These are phyloP conservation scores for Emydura subglobosa DNA, from an alignment of 2,113 vertebrate species.

Conservation along the genomic window DNA sequence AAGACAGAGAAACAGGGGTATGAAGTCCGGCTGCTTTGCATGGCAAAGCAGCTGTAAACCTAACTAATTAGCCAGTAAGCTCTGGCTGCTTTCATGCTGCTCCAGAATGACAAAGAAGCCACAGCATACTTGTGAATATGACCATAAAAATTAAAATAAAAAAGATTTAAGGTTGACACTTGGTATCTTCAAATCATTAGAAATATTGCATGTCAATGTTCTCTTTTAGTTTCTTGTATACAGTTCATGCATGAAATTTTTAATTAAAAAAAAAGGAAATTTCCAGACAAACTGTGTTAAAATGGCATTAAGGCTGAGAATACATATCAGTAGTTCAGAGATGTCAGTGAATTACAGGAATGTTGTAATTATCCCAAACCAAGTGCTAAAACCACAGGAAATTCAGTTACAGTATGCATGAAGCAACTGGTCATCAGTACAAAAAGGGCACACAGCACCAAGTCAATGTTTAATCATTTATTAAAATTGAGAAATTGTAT, in stretches of 20 bases:
- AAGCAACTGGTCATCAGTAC: background rate
- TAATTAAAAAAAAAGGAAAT: background rate
- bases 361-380: background rate
- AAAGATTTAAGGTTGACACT: background rate
- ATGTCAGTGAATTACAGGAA: background rate
- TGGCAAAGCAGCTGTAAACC: background rate
- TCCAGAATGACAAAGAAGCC: background rate
- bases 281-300: background rate
- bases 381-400: background rate
- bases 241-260: background rate
- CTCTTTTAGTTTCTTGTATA: background rate
- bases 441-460: background rate
- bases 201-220: too few relatives aligned
- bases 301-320: background rate
- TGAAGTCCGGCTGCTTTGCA: background rate
- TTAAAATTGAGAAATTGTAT: background rate
- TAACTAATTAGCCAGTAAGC: background rate
- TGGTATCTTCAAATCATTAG: background rate
- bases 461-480: background rate
- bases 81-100: background rate
- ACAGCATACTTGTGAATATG: background rate
- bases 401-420: background rate
- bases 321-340: background rate
- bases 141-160: background rate
- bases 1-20: background rate